A percentile compares a stretch with the other conserved stretches of the same genome.
phyloP scores from a whole-genome alignment of 2,888 invertebrate genomes.

The Laothoe populi region DNA sequence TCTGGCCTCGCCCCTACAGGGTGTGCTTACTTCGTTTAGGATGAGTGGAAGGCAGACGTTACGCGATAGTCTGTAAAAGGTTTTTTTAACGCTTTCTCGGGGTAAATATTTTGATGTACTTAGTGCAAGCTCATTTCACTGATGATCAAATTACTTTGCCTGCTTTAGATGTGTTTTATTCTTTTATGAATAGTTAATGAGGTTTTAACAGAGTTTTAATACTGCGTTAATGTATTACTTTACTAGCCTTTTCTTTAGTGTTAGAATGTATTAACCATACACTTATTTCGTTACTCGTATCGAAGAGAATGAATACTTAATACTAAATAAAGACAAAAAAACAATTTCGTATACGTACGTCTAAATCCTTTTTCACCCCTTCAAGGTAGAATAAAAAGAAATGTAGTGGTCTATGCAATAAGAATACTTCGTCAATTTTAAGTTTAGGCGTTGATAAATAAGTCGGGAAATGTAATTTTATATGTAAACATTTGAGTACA shows the following conservation, averaged over 20 bases:
- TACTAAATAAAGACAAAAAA: too few relatives aligned
- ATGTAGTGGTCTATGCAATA: too few relatives aligned
- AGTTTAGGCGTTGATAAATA: too few relatives aligned
- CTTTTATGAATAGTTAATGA: neutral
- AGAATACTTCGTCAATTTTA: too few relatives aligned
- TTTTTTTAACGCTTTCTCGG: conserved; percentile 49
- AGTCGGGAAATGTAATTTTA: too few relatives aligned
- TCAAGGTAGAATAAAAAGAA: too few relatives aligned
- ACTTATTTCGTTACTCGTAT: too few relatives aligned
- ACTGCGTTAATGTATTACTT: neutral
- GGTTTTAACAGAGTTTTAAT: neutral
- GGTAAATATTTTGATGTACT: conserved; percentile 26
- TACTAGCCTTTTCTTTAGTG: too few relatives aligned
- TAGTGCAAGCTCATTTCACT: conserved; percentile 20
- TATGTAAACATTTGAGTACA: too few relatives aligned
- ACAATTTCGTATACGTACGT: too few relatives aligned
- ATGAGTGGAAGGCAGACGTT: conserved; percentile 49
- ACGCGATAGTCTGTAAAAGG: conserved; percentile 43
- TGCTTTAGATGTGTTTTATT: neutral
- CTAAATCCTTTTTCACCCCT: too few relatives aligned
- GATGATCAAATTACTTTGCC: conserved; percentile 23
- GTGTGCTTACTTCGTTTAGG: conserved; percentile 50
- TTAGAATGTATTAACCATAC: neutral
- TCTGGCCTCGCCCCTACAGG: conserved; percentile 44
- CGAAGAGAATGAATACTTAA: too few relatives aligned